These are phyloP conservation scores for Ictalurus furcatus DNA, from an alignment of 2,113 vertebrate genomes.

Conservation along the genomic window DNA sequence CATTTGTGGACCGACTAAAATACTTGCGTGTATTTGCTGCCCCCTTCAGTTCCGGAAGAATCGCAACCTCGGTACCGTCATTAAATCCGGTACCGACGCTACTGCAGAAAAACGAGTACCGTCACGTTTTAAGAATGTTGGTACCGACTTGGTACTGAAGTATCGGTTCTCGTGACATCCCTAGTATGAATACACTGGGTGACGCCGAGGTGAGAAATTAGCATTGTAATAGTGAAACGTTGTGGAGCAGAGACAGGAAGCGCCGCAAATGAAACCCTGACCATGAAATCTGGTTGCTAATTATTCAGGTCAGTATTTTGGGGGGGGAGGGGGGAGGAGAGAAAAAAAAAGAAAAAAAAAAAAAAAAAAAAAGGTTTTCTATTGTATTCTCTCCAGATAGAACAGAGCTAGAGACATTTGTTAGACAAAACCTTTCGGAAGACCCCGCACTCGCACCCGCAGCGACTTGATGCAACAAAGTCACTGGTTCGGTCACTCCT, in stretches of 20 bases:
- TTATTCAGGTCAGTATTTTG: neutral
- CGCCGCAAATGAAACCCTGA: conserved; percentile 5
- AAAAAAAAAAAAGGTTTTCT: neutral
- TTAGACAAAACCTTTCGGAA: neutral
- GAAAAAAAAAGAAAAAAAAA: too few species aligned
- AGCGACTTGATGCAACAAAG: neutral
- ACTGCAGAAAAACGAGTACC: too few species aligned
- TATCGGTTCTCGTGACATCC: too few species aligned
- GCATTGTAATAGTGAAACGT: neutral
- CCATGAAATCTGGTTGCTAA: neutral
- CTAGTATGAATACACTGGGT: neutral
- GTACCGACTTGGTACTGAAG: too few species aligned
- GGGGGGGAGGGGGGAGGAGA: too few species aligned
- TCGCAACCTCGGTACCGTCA: too few species aligned
- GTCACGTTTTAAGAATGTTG: too few species aligned
- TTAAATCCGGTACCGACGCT: too few species aligned
- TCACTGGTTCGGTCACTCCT: neutral
- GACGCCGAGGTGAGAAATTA: conserved; percentile 4
- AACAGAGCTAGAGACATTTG: neutral
- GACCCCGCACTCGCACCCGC: neutral
- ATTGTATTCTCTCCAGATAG: neutral
- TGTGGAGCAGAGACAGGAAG: neutral
- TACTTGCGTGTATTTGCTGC: too few species aligned
- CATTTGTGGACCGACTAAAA: too few species aligned
- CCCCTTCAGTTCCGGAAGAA: too few species aligned